These are phyloP conservation scores for Schizotus pectinicornis DNA, from an alignment of 2,888 invertebrate species.

Conservation along the genomic window DNA sequence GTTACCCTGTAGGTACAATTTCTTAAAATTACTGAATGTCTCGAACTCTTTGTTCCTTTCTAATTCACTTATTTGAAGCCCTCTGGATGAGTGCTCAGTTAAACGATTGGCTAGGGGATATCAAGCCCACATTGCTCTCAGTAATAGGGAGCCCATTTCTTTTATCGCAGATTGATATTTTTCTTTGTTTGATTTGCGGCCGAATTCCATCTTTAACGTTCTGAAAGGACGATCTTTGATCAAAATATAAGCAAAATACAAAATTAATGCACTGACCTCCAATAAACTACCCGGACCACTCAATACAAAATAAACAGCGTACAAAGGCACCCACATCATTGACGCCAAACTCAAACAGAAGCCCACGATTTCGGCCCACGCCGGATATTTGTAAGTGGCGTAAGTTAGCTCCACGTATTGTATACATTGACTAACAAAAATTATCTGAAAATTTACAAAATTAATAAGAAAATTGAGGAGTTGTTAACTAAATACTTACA, in stretches of 20 bases:
- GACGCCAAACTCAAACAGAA: constrained; percentile 67
- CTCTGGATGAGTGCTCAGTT: not conserved
- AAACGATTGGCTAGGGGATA: constrained; percentile 39
- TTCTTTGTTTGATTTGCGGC: constrained; percentile 59
- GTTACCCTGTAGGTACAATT: too few species aligned
- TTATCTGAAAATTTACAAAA: constrained; percentile 56
- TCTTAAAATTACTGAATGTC: not conserved
- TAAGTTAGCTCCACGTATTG: constrained; percentile 66
- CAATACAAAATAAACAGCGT: constrained; percentile 66
- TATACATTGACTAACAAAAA: constrained; percentile 67
- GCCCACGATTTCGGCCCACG: constrained; percentile 68
- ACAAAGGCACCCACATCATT: constrained; percentile 70
- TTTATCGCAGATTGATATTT: constrained; percentile 59
- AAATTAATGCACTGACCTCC: constrained; percentile 57
- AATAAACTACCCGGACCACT: constrained; percentile 61
- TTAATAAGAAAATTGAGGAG: not conserved
- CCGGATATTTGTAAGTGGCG: constrained; percentile 65
- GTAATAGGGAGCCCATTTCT: constrained; percentile 60
- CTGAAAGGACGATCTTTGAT: constrained; percentile 47
- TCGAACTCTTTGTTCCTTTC: not conserved
- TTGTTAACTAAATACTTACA: constrained; percentile 56
- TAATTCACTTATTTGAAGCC: not conserved
- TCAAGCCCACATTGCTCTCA: constrained; percentile 59
- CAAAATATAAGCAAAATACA: not conserved
- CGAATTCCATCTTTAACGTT: constrained; percentile 60